phyloP scores from a whole-genome alignment of 1,140 invertebrate species.

The Acromyrmex echinatior region DNA sequence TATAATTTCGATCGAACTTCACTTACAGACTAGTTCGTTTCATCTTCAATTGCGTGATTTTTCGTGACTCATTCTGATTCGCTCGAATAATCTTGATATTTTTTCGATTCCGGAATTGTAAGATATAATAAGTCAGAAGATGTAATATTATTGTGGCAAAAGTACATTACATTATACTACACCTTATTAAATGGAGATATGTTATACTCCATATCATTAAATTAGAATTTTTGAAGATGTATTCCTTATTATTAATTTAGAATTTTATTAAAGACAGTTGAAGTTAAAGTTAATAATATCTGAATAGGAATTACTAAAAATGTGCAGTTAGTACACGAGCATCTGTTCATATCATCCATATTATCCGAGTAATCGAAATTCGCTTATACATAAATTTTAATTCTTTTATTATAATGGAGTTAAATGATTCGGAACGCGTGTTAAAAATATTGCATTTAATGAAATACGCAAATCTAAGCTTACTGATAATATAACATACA shows the following conservation, averaged over 20 bases:
- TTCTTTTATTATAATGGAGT: constrained; percentile 11
- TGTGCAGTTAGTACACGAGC: background rate
- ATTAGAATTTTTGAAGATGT: background rate
- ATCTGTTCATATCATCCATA: background rate
- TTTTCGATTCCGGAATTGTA: background rate
- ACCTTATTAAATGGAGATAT: background rate
- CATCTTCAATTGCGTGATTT: background rate
- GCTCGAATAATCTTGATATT: background rate
- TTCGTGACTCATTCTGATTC: background rate
- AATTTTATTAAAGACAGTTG: constrained; percentile 3
- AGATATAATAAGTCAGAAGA: background rate
- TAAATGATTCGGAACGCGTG: background rate
- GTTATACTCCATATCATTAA: background rate
- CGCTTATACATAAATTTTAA: background rate
- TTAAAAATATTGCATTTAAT: background rate
- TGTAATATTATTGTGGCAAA: background rate
- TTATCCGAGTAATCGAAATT: background rate
- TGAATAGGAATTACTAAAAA: constrained; percentile 3
- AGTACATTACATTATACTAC: background rate
- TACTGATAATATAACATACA: background rate
- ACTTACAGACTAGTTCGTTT: no score
- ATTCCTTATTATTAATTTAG: background rate
- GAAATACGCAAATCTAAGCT: background rate
- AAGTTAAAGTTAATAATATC: background rate
- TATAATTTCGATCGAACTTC: no score